Base-by-base conservation (phyloP, 1,140 invertebrate species). In the Sycophaga agraensis region DNA sequence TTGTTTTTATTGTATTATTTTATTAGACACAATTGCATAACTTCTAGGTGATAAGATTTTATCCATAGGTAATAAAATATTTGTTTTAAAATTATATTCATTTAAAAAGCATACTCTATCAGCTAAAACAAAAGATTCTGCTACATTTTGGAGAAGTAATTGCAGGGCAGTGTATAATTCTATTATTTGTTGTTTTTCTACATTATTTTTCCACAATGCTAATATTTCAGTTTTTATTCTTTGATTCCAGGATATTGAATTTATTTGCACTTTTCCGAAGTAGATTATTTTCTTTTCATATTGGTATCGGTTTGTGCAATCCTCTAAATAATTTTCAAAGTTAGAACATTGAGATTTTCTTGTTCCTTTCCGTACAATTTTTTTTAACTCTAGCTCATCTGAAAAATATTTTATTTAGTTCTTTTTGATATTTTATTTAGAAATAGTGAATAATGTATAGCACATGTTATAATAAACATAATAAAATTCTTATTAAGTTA, bases 301-400 rank as follows among this genome's bases (percentile, higher is more conserved):
- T 37, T 21, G 54, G 21, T 78, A 78, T 35, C 76, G 71, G 6
- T 67, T n/a, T 34, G 77, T 66, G 0, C 69, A 73, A 62, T 85
- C 80, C 58, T 75, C 70, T 21, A 84, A 59, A 65, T 87, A 87
- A 53, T 64, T 72, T 66, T 82, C 70, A 61, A 86, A 85, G 65
- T 81, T 70, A 8, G 70, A 72, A 34, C 81, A 73, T 34, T 82
- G 75, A 3, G 76, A 75, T 66, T 82, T 83, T 39, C 82, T 80
- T 59, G 81, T 82, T 5, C 82, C 82, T 82, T 87, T 87, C 54
- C 81, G 72, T 71, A 84, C 82, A 49, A 78, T 75, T 69, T 87
- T 84, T 66, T 77, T 80, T 35, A 88, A 66, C 58, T 63, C 64
- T 54, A 77, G 82, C 62, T 80, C 78, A 73, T 83, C 86, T 87